These are phyloP conservation scores for Gnathonemus echidnorhynchus DNA, from an alignment of 2,113 vertebrate species.

Conservation along the genomic window DNA sequence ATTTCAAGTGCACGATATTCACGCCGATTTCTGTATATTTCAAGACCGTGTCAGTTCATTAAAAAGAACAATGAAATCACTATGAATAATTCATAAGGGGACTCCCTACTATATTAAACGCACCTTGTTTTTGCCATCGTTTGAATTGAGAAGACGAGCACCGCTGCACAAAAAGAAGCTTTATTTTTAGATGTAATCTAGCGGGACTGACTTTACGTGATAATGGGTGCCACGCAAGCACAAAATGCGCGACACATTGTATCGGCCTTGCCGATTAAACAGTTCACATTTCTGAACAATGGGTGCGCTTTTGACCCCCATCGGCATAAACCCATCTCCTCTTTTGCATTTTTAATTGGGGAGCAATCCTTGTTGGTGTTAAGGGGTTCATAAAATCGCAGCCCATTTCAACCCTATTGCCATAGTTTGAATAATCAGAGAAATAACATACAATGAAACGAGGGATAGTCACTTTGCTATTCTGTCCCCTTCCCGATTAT, in stretches of 20 bases:
- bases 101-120: slow-evolving; percentile 2
- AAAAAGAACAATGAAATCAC: slow-evolving; percentile 18
- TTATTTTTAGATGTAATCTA: slow-evolving; percentile 11
- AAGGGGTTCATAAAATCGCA: not conserved
- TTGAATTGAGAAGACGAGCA: not conserved
- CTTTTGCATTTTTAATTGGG: not conserved
- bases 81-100: slow-evolving; percentile 18
- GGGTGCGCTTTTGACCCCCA: not conserved
- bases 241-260: not conserved
- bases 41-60: slow-evolving; percentile 6
- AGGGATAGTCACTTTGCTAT: not conserved
- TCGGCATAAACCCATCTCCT: not conserved
- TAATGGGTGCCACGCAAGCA: not conserved
- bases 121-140: slow-evolving; percentile 9
- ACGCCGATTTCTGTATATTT: slow-evolving; percentile 9
- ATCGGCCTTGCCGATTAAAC: not conserved
- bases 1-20: slow-evolving; percentile 2
- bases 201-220: not conserved
- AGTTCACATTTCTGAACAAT: slow-evolving; percentile 1
- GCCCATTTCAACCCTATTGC: not conserved
- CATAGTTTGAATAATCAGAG: not conserved
- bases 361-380: not conserved
- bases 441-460: not conserved
- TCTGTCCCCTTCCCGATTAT: not conserved
- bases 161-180: not conserved